Conservation (phyloP, 1,140 invertebrate species). For the Pristionchus pacificus region DNA sequence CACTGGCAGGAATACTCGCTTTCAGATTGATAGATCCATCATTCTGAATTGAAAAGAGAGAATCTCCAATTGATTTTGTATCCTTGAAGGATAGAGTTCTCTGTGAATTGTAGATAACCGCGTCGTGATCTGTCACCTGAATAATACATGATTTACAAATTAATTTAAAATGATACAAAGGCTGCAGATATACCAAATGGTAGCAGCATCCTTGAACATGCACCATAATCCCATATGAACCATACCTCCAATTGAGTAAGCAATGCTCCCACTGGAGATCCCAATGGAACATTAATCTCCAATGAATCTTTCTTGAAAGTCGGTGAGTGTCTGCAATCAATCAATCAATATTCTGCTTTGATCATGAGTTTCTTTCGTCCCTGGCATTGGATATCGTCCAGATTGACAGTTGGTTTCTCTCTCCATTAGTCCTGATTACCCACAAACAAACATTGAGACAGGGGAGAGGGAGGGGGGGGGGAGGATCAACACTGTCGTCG, state of each 20-base stretch:
- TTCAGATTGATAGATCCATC: conserved; percentile 30
- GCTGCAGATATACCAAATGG: not conserved
- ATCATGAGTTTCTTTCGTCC: too few species aligned
- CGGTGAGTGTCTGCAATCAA: conserved; percentile 26
- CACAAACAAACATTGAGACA: too few species aligned
- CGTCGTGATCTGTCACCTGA: conserved; percentile 33
- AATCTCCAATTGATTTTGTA: too few species aligned
- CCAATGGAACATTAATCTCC: conserved; percentile 30
- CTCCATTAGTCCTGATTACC: too few species aligned
- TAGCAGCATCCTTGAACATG: not conserved
- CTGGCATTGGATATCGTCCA: too few species aligned
- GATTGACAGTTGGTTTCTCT: too few species aligned
- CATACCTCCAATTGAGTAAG: conserved; percentile 20
- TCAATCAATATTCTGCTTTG: not conserved
- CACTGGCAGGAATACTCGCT: not conserved
- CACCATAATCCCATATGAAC: conserved; percentile 1
- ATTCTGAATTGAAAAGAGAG: conserved; percentile 17
- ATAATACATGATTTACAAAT: not conserved
- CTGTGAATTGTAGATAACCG: conserved; percentile 37
- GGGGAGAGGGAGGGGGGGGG: too few species aligned
- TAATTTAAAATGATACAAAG: not conserved
- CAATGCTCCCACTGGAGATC: conserved; percentile 14
- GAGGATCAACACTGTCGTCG: too few species aligned
- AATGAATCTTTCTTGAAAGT: conserved; percentile 16
- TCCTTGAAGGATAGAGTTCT: conserved; percentile 24